Evolutionary conservation across 2,797 vertebrate genomes (phyloP).

Genomic region (Sebastes dallii): DNA sequence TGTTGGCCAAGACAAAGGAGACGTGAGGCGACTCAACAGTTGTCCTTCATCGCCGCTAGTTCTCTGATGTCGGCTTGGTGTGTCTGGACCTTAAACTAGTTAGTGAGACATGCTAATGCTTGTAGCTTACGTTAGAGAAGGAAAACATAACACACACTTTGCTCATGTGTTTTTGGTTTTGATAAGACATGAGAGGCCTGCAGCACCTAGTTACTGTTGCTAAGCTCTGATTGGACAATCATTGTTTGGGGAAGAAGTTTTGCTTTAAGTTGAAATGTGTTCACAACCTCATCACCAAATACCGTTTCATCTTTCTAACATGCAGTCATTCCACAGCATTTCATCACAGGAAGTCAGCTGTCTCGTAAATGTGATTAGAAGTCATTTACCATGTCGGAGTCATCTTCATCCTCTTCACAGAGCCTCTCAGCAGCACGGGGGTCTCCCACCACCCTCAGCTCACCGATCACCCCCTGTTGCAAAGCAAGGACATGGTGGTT

Average conservation of each 20-base stretch:
- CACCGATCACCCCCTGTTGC: constrained; percentile 88
- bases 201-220: not conserved
- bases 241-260: not conserved
- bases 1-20: too few relatives aligned
- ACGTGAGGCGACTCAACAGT: too few relatives aligned
- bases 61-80: too few relatives aligned
- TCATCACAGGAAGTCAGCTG: not conserved
- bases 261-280: not conserved
- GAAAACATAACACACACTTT: not conserved
- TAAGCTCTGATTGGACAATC: not conserved
- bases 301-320: not conserved
- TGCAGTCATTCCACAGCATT: not conserved
- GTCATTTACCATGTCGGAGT: constrained; percentile 86
- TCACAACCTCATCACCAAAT: not conserved
- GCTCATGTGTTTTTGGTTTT: not conserved
- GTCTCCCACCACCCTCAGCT: constrained; percentile 87
- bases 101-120: not conserved
- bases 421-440: constrained; percentile 84
- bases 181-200: not conserved
- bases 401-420: constrained; percentile 93
- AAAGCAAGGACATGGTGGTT: not conserved
- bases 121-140: not conserved
- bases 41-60: too few relatives aligned
- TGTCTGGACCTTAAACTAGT: not conserved
- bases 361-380: not conserved